These are phyloP conservation scores for Prietella phreatophila DNA, from an alignment of 2,113 vertebrate genomes.

Conservation along the genomic window DNA sequence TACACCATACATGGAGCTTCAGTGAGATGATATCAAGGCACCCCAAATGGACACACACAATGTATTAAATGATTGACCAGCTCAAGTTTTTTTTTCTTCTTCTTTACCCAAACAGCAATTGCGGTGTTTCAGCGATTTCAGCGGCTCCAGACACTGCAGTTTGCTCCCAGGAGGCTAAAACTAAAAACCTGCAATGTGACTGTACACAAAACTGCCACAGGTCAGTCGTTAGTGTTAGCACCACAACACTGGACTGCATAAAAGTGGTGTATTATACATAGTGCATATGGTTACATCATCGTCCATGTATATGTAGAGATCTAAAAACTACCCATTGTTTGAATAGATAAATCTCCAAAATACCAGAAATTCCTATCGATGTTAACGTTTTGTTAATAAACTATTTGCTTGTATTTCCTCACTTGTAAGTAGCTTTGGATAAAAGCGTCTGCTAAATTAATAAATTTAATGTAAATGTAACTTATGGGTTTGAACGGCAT, in stretches of 20 bases:
- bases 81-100: too few species aligned
- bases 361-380: too few species aligned
- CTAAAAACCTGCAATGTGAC: background rate
- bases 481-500: too few species aligned
- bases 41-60: too few species aligned
- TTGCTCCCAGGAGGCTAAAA: slow-evolving; percentile 27
- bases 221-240: slow-evolving; percentile 4
- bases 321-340: background rate
- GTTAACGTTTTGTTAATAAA: too few species aligned
- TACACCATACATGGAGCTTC: background rate
- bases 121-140: slow-evolving; percentile 47
- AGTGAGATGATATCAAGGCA: background rate
- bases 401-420: too few species aligned
- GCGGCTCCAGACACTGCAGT: slow-evolving; percentile 51
- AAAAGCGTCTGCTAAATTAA: too few species aligned
- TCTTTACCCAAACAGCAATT: slow-evolving; percentile 54
- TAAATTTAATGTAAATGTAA: too few species aligned
- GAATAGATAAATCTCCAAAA: background rate
- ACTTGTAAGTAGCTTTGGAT: too few species aligned
- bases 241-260: background rate
- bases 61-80: background rate
- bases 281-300: background rate
- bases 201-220: background rate
- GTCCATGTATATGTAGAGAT: background rate
- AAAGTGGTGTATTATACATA: background rate